These are phyloP conservation scores for Macaca fascicularis DNA, from an alignment of 2,113 vertebrate species.

Conservation along the genomic window T2T-MFA8v1.1 NC_088395.1:21337001-21337500, in stretches of 20 bases:
- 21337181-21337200: neutral
- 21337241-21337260: neutral
- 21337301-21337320: neutral
- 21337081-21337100: neutral
- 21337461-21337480: neutral
- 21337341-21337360: neutral
- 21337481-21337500: neutral
- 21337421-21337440: neutral
- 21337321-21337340: neutral
- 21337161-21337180: neutral
- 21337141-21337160: neutral
- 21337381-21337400: neutral
- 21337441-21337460: conserved; percentile 4
- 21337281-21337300: neutral
- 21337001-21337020: neutral
- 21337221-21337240: neutral
- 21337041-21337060: neutral
- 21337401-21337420: neutral
- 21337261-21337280: neutral
- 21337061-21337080: neutral
- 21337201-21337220: neutral
- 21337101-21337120: neutral
- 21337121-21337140: neutral
- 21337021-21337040: neutral
- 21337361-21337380: neutral